Conservation (phyloP, 1,140 invertebrate genomes). For the Euschistus heros region DNA sequence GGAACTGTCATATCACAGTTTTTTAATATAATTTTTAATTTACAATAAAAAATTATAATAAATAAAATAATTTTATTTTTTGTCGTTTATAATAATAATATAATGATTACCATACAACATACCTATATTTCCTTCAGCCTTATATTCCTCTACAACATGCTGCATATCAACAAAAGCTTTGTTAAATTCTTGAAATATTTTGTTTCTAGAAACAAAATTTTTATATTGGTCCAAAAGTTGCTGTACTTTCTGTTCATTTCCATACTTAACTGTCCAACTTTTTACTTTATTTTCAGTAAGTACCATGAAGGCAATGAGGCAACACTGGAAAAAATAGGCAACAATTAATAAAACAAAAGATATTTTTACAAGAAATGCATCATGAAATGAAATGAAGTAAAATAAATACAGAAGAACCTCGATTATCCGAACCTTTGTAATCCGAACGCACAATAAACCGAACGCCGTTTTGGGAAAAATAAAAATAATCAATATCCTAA, state of each 20-base stretch:
- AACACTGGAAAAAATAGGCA: slow-evolving; percentile 47
- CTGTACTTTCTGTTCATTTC: slow-evolving; percentile 67
- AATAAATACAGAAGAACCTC: too few relatives aligned
- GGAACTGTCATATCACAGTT: background rate
- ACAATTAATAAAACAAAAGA: too few relatives aligned
- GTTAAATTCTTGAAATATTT: slow-evolving; percentile 89
- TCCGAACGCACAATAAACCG: too few relatives aligned
- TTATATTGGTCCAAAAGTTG: slow-evolving; percentile 78
- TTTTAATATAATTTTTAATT: background rate
- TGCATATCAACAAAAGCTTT: slow-evolving; percentile 85
- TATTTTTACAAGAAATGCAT: too few relatives aligned
- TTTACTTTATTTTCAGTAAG: slow-evolving; percentile 79
- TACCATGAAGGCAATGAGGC: slow-evolving; percentile 79
- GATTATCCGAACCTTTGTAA: too few relatives aligned
- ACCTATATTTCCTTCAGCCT: slow-evolving; percentile 70
- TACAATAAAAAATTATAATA: background rate
- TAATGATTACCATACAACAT: slow-evolving; percentile 32
- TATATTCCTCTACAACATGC: slow-evolving; percentile 82
- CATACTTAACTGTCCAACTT: slow-evolving; percentile 82
- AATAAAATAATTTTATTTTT: too few relatives aligned
- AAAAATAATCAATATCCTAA: too few relatives aligned
- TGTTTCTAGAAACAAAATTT: slow-evolving; percentile 81
- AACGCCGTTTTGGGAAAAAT: too few relatives aligned
- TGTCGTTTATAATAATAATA: too few relatives aligned
- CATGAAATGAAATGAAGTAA: too few relatives aligned